Base-by-base conservation (phyloP, 2,888 invertebrate genomes). In the Tridacna crocea region DNA sequence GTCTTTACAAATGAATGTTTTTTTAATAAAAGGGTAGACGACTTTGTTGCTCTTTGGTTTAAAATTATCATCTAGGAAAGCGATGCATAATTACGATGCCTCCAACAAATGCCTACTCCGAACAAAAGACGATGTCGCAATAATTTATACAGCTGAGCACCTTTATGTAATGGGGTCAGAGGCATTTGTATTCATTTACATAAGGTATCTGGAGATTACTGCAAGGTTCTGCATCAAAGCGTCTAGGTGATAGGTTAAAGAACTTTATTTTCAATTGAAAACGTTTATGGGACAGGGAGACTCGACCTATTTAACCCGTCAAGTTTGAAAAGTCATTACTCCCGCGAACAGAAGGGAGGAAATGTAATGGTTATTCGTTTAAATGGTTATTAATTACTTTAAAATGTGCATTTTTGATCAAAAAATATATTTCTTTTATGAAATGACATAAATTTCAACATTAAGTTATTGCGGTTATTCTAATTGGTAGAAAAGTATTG, bases 81-180 rank as follows among this genome's bases (percentile, higher is more conserved):
- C 22, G 65, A 65, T 83, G 83, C 77, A 83, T 79, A 77, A 83
- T 83, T 77, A 77, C 74, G 51, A 46, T 46, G 74, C 63, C 83
- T 51, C 79, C 75, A 79, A 75, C 79, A 83, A 83, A 83, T 79
- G 83, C 60, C 27, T 83, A 55, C 61, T 61, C 65, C 47, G 51
- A 77, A 79, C 79, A 83, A 83, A 76, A 75, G 73, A 47, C 72
- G 79, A 74, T 66, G 63, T 75, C 79, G 61, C 55, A 24, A 77
- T 77, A 79, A 83, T 83, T 83, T 79, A 83, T 77, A 76, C 79
- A 83, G 77, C 74, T 77, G 83, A 79, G 63, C 55, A 63, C 74
- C 70, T 83, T 79, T 77, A 79, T 77, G 83, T 79, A 79, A 83
- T 73, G 68, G 63, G 61, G 79, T 76, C 77, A 79, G 73, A 77